Evolutionary conservation across 2,113 vertebrate species (phyloP).

Genomic region (Gnathonemus echidnorhynchus): DNA sequence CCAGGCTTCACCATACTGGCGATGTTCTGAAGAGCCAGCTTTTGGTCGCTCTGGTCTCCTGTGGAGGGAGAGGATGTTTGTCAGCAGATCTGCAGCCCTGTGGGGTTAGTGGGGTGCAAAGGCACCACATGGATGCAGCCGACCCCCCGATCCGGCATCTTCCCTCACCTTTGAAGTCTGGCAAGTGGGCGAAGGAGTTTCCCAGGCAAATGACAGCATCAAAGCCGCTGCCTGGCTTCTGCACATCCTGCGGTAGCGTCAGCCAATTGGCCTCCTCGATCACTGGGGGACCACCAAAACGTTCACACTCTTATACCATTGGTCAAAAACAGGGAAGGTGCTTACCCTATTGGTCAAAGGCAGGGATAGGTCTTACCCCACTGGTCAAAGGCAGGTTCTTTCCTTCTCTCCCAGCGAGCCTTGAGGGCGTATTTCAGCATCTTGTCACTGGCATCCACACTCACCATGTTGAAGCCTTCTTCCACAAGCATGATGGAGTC

Average conservation of each 20-base stretch:
- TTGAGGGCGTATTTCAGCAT: slow-evolving; percentile 96
- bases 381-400: slow-evolving; percentile 80
- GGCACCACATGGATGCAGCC: neutral
- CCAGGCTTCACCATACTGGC: slow-evolving; percentile 84
- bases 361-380: slow-evolving; percentile 70
- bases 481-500: slow-evolving; percentile 97
- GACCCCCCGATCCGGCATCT: neutral
- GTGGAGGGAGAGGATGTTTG: neutral
- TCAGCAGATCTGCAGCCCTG: neutral
- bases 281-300: slow-evolving; percentile 52
- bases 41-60: slow-evolving; percentile 95
- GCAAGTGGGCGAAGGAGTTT: slow-evolving; percentile 93
- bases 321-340: neutral
- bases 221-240: slow-evolving; percentile 74
- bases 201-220: slow-evolving; percentile 95
- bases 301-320: neutral
- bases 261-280: slow-evolving; percentile 98
- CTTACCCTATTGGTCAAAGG: slow-evolving; percentile 89
- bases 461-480: slow-evolving; percentile 81
- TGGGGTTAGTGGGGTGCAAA: neutral
- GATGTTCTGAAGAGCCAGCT: slow-evolving; percentile 83
- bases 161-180: slow-evolving; percentile 87
- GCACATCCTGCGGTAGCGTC: slow-evolving; percentile 72
- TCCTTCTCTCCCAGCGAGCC: slow-evolving; percentile 84
- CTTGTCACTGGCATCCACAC: slow-evolving; percentile 95